Base-by-base conservation (phyloP, 2,888 invertebrate species). In the Drosophila leonis region DNA sequence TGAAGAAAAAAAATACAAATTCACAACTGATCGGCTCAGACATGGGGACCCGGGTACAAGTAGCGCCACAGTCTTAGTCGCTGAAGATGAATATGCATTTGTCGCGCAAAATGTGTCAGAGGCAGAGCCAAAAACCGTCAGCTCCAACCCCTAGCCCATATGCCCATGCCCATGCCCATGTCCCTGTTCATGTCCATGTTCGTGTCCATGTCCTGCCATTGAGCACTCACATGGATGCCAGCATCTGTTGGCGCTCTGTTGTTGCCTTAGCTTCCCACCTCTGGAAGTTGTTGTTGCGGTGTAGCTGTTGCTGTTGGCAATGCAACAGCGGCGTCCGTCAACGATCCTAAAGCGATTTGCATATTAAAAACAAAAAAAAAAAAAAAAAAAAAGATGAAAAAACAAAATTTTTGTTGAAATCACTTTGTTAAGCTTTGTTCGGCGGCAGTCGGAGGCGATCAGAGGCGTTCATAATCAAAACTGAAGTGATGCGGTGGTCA, bases 401-500 rank as follows among this genome's bases (percentile, higher is more conserved):
- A 15, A 33, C 13, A 20, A 51, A 51, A 66, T 52, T 70, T 51
- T 85, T 81, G 75, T 81, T 76, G 73, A 83, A 83, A 88, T 88
- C 83, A 88, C 83, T 83, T 87, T 86, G 83, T 88, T 83, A 83
- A 81, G 82, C 83, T 83, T 85, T 83, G 83, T 82, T 67, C 74
- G 70, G 83, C 83, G 71, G 83, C 88, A 78, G 63, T 83, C 73
- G 85, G 79, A 70, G 85, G 85, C 80, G 52, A 52, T 52, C 52
- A 80, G 80, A 78, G 83, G 87, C 83, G 84, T 89, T 88, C 87
- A 89, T 84, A 84, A 84, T 89, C 89, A 87, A 83, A 83, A 81
- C 82, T 83, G 87, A 83, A 83, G 82, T 83, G 86, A 74, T 67
- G 85, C 72, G 60, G n/a, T 69, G 67, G 65, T 64, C 67, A 72